Evolutionary conservation across 2,888 invertebrate genomes (phyloP), one percentile per base, ranked within the genome.

Genomic region (Molorchus minor): DNA sequence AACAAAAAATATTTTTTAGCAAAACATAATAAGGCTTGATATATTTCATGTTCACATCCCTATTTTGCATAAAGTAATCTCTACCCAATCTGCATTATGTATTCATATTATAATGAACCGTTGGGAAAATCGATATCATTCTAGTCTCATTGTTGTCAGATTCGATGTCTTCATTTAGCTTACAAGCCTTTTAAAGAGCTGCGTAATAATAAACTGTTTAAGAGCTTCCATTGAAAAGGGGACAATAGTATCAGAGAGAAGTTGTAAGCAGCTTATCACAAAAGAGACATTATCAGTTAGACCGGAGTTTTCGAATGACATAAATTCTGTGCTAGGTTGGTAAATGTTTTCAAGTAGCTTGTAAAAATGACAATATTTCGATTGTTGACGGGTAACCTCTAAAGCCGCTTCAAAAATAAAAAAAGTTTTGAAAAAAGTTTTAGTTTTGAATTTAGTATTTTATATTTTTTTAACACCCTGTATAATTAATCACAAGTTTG

Each of bases 231-330:
- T 10, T 4, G 40, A 16, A 16, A n/a, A 45, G 13, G 8, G 33
- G 30, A 16, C 33, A 45, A 33, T 45, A 33, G 33, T 19, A 45
- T 4, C 33, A 19, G 30, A 15, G 17, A 17, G 19, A 45, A 45
- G 15, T 45, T 29, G 16, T 45, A 45, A 45, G 45, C 45, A 30
- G n/a, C 45, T 45, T 45, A 45, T 33, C 17, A 12, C 25, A 19
- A 16, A 5, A 19, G 8, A 15, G 20, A n/a, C n/a, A n/a, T n/a
- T n/a, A n/a, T n/a, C n/a, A n/a, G n/a, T n/a, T n/a, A n/a, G n/a
- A n/a, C n/a, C n/a, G n/a, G n/a, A n/a, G n/a, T n/a, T n/a, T n/a
- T n/a, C n/a, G n/a, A n/a, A n/a, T n/a, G n/a, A n/a, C n/a, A n/a
- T n/a, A n/a, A n/a, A n/a, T n/a, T n/a, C n/a, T n/a, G n/a, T n/a